Percentiles rank a stretch among this genome's conserved stretches.
phyloP scores from a whole-genome alignment of 2,113 vertebrate species.

The Salminus brasiliensis region DNA sequence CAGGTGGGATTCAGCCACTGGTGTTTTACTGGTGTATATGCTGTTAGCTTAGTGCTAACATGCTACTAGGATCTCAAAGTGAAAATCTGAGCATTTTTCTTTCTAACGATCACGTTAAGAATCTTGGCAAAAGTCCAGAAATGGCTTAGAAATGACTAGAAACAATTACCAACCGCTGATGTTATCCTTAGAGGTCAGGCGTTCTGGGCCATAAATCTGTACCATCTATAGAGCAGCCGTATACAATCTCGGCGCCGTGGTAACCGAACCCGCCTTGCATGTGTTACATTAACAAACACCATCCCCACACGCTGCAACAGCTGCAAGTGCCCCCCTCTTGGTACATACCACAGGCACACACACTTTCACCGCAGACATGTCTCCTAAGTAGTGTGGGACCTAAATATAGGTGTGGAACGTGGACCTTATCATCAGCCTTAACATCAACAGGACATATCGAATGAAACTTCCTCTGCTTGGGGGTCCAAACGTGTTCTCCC shows the following conservation, averaged over 20 bases:
- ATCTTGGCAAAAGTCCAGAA: not conserved
- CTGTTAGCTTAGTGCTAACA: too few relatives aligned
- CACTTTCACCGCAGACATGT: constrained; percentile 68
- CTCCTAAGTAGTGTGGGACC: constrained; percentile 7
- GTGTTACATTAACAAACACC: constrained; percentile 53
- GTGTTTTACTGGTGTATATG: too few relatives aligned
- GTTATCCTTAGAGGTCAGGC: too few relatives aligned
- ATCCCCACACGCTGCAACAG: constrained; percentile 57
- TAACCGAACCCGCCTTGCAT: constrained; percentile 32
- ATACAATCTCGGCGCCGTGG: constrained; percentile 25
- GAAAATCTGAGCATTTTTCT: too few relatives aligned
- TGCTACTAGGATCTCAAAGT: too few relatives aligned
- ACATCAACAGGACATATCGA: constrained; percentile 14
- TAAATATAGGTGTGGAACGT: constrained; percentile 48
- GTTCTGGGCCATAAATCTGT: constrained; percentile 9
- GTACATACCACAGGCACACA: constrained; percentile 67
- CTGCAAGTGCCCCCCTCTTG: constrained; percentile 65
- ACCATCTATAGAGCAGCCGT: not conserved
- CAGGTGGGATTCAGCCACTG: too few relatives aligned
- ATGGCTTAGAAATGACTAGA: not conserved
- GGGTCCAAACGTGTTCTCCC: constrained; percentile 11
- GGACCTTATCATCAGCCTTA: constrained; percentile 40
- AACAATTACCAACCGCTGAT: not conserved
- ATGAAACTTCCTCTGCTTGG: constrained; percentile 32
- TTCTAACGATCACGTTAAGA: too few relatives aligned